Conservation (phyloP, 1,140 invertebrate genomes). For the Temnothorax nylanderi region DNA sequence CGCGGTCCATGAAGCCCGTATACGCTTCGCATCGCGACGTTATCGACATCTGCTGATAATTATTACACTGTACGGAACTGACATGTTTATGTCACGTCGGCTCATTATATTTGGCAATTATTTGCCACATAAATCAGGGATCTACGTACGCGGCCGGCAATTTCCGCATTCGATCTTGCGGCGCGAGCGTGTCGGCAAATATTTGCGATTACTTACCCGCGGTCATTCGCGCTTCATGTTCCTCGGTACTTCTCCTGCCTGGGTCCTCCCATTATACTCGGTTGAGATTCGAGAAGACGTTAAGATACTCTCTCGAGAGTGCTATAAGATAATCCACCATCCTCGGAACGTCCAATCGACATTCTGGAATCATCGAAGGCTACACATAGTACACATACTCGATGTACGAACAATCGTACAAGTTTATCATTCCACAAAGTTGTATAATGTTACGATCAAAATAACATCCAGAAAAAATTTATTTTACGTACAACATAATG, state of each 20-base stretch:
- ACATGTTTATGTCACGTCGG: constrained; percentile 27
- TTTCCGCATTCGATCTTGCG: constrained; percentile 55
- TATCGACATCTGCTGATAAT: constrained; percentile 43
- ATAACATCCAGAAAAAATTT: background rate
- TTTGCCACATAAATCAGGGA: constrained; percentile 13
- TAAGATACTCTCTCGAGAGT: constrained; percentile 56
- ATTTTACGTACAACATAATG: background rate
- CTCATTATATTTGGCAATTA: constrained; percentile 54
- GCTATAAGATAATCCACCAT: constrained; percentile 5
- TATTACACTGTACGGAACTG: constrained; percentile 10
- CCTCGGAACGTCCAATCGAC: constrained; percentile 55
- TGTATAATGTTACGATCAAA: constrained; percentile 26
- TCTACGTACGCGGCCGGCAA: background rate
- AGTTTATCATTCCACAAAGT: constrained; percentile 49
- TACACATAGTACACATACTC: constrained; percentile 10
- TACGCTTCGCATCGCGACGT: constrained; percentile 10
- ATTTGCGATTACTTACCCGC: constrained; percentile 65
- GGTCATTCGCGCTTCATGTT: constrained; percentile 33
- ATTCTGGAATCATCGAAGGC: constrained; percentile 50
- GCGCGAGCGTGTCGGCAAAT: constrained; percentile 59
- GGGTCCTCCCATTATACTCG: background rate
- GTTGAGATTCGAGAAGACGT: constrained; percentile 39
- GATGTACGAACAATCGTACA: background rate
- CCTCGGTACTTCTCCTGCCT: background rate
- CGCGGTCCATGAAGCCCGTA: background rate